A percentile compares a stretch with the other conserved stretches of the same genome.
Conservation (phyloP, 2,797 vertebrate species). For the Aphelocoma californica region DNA sequence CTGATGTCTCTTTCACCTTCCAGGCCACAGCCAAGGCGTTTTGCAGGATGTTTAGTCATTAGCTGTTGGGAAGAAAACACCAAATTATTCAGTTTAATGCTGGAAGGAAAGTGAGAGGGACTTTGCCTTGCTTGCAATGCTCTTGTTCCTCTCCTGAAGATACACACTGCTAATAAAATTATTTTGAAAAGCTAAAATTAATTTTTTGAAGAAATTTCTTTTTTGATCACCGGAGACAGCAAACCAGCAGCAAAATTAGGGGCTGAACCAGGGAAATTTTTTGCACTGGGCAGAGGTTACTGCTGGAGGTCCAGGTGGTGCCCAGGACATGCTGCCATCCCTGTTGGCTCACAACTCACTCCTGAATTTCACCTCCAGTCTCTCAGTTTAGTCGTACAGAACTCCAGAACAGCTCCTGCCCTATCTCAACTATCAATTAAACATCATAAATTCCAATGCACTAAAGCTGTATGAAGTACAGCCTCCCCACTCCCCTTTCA, state of each 20-base stretch:
- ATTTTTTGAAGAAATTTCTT: background rate
- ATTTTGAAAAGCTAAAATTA: background rate
- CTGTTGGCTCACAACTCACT: background rate
- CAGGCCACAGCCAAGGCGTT: constrained; percentile 88
- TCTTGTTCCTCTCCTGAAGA: background rate
- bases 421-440: constrained; percentile 10
- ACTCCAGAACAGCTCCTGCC: background rate
- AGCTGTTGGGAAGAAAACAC: constrained; percentile 73
- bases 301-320: background rate
- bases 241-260: background rate
- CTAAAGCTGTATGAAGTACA: background rate
- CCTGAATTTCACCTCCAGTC: background rate
- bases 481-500: background rate
- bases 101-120: background rate
- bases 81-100: background rate
- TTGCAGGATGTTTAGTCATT: constrained; percentile 94
- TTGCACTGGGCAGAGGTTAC: background rate
- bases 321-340: background rate
- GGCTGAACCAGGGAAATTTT: background rate
- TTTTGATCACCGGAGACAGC: background rate
- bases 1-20: constrained; percentile 91
- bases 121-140: background rate
- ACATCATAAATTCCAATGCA: constrained; percentile 14
- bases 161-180: background rate
- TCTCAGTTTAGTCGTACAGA: background rate